A percentile compares a stretch with the other conserved stretches of the same genome.
Evolutionary conservation across 1,140 invertebrate genomes (phyloP).

Genomic region (Temnothorax nylanderi): DNA sequence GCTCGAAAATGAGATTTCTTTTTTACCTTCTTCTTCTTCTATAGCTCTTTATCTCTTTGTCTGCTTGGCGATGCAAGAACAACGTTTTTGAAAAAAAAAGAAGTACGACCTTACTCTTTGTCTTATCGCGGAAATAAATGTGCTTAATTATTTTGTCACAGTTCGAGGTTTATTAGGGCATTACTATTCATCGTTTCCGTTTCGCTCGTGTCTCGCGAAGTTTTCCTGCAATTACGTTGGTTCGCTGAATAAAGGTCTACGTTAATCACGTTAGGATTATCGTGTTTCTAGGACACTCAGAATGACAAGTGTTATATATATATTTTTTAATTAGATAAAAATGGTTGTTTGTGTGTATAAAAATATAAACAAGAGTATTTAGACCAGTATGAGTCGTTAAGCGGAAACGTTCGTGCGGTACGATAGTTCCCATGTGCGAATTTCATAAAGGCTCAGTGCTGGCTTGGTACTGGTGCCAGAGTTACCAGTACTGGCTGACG

Average conservation of each 20-base stretch:
- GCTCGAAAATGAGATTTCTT: conserved; percentile 25
- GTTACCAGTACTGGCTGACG: no score
- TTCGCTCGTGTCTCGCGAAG: neutral
- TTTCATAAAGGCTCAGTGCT: no score
- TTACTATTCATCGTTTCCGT: conserved; percentile 15
- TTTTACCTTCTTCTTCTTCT: conserved; percentile 17
- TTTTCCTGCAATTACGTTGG: neutral
- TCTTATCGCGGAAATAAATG: conserved; percentile 26
- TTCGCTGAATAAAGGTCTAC: neutral
- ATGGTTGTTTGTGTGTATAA: neutral
- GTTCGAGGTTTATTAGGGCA: conserved; percentile 23
- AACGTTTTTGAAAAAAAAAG: neutral
- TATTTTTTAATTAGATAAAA: neutral
- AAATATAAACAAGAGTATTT: neutral
- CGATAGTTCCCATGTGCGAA: no score
- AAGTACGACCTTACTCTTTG: conserved; percentile 15
- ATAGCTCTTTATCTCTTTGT: conserved; percentile 21
- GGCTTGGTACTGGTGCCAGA: no score
- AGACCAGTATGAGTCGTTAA: neutral
- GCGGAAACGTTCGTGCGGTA: neutral
- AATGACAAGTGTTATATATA: neutral
- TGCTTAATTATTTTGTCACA: conserved; percentile 45
- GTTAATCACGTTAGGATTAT: neutral
- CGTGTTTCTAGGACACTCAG: neutral
- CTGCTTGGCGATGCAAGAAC: neutral